phyloP scores from a whole-genome alignment of 1,140 invertebrate genomes.

The Temnothorax longispinosus region DNA sequence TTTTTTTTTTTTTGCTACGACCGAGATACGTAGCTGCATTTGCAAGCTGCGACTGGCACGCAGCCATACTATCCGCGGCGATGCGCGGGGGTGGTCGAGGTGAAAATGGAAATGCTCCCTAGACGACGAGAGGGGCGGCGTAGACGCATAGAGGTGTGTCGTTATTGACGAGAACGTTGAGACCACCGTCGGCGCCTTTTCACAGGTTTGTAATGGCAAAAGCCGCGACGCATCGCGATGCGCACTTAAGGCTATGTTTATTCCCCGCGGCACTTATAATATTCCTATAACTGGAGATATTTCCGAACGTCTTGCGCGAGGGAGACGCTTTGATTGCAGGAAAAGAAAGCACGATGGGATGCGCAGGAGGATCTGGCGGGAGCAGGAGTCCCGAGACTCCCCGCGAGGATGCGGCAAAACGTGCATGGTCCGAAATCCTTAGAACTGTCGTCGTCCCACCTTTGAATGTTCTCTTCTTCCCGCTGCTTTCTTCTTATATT shows the following conservation, averaged over 20 bases:
- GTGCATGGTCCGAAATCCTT: conserved; percentile 43
- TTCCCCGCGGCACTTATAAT: conserved; percentile 80
- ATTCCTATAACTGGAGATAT: conserved; percentile 76
- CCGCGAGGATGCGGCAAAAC: conserved; percentile 8
- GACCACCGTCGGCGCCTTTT: conserved; percentile 75
- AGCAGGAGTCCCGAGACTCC: conserved; percentile 3
- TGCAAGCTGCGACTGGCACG: conserved; percentile 82
- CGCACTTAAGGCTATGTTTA: conserved; percentile 84
- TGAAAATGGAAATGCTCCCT: conserved; percentile 80
- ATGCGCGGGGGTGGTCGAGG: conserved; percentile 59
- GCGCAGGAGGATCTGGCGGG: conserved; percentile 20
- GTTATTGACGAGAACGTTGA: conserved; percentile 65
- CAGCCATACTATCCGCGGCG: conserved; percentile 72
- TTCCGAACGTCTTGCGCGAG: conserved; percentile 55
- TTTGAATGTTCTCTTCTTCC: conserved; percentile 62
- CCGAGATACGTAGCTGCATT: conserved; percentile 77
- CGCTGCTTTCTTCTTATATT: neutral
- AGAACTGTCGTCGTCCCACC: conserved; percentile 57
- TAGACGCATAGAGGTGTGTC: conserved; percentile 30
- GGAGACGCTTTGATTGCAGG: neutral
- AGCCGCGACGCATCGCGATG: conserved; percentile 82
- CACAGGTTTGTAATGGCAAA: conserved; percentile 84
- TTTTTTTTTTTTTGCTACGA: conserved; percentile 35
- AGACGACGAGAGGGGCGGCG: conserved; percentile 25
- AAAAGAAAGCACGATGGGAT: conserved; percentile 11